Base-by-base conservation (phyloP, 2,113 vertebrate genomes). In the Channa argus region DNA sequence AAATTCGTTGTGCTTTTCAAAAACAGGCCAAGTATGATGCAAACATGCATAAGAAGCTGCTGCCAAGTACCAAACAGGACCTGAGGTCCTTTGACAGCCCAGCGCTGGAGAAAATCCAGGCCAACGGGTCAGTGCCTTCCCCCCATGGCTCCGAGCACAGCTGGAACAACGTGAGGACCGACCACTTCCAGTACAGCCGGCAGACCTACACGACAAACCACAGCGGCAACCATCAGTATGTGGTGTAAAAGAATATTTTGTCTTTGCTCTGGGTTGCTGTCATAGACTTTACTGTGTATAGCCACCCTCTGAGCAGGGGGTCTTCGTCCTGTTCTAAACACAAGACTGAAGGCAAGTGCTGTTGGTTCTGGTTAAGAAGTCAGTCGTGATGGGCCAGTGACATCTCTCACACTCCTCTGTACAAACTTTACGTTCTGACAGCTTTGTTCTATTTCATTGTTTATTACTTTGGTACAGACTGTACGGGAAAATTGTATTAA, bases 131-230 rank as follows among this genome's bases (percentile, higher is more conserved):
- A 1, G 15, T 88, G 8, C 85, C 94, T 34, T 96, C 95, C 74
- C 83, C 92, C 1, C 95, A 93, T 1, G 94, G 92, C 0, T 92
- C 92, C 0, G 95, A 96, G 86, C 94, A 96, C 0, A 86, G 84
- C 71, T 94, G 95, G 68, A 93, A 87, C 93, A 95, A 79, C 0
- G 74, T 95, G 67, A 86, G 97, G 9, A 95, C 94, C 13, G 98
- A 98, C 61, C 97, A 98, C 78, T 97, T 97, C 85, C 97, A 97
- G 91, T 97, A 97, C 62, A 90, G 77, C 83, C 92, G 96, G 39
- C 97, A 97, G 83, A 79, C 78, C 88, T 95, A 96, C 62, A 95
- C 95, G 0, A 34, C 90, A 9, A 58, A 94, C 41, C 92, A 96
- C 82, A 77, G 66, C 95, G 94, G 67, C 79, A 88, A 86, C 74